Conservation (phyloP, 2,797 vertebrate genomes). For the Delichon dasypus region DNA sequence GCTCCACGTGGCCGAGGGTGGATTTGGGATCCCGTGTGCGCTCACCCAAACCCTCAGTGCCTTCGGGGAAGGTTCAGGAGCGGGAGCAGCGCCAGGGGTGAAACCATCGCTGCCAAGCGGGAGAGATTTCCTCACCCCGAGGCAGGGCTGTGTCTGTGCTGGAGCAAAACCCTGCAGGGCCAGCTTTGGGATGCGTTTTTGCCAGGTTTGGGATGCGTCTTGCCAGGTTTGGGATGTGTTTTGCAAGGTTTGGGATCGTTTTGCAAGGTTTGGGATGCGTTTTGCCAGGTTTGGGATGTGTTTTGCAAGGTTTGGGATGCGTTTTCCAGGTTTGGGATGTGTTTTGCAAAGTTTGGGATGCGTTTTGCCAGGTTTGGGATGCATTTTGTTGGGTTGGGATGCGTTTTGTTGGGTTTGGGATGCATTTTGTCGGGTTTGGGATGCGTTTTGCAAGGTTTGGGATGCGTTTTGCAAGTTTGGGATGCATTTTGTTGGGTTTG, state of each 20-base stretch:
- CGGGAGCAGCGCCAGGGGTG: not conserved
- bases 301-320: fast-evolving
- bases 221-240: not conserved
- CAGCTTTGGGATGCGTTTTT: not conserved
- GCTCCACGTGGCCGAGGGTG: not conserved
- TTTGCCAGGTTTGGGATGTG: not conserved
- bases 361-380: not conserved
- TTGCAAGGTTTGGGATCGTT: not conserved
- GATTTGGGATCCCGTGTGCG: not conserved
- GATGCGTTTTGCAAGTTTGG: not conserved
- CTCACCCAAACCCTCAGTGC: not conserved
- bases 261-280: not conserved
- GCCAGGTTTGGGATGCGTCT: fast-evolving
- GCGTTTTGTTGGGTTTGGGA: fast-evolving
- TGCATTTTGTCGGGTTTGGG: not conserved
- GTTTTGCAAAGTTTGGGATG: not conserved
- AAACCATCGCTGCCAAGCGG: not conserved
- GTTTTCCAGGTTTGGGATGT: too few species aligned
- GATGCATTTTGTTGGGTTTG: fast-evolving
- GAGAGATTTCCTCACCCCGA: not conserved
- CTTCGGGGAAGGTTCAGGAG: too few species aligned
- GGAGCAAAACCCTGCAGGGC: not conserved
- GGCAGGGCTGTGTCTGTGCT: not conserved
- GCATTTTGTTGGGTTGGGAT: too few species aligned
- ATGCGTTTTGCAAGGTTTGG: not conserved